A percentile compares a stretch with the other conserved stretches of the same genome.
Conservation (phyloP, 92 coral and sea anemone species). For the Porites divaricata region DNA sequence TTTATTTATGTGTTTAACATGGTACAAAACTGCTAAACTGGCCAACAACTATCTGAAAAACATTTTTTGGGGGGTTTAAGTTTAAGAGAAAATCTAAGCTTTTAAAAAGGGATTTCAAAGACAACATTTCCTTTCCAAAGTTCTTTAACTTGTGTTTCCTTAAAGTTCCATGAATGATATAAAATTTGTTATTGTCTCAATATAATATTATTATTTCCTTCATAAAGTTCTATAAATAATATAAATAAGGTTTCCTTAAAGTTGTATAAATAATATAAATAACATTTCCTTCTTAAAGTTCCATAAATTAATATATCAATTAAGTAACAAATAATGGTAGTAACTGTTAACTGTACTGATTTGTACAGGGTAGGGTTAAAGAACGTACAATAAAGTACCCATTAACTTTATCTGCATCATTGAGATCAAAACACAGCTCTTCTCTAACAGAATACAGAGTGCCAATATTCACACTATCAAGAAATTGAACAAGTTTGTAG, state of each 20-base stretch:
- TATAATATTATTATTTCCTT: too few species aligned
- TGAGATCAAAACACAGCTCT: conserved; percentile 56
- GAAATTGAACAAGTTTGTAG: conserved; percentile 59
- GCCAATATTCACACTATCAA: conserved; percentile 51
- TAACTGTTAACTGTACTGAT: too few species aligned
- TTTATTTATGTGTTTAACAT: conserved; percentile 31
- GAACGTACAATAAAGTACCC: conserved; percentile 50
- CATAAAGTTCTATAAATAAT: too few species aligned
- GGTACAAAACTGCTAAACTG: conserved; percentile 11
- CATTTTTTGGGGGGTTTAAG: too few species aligned
- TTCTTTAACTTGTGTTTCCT: too few species aligned
- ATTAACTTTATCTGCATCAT: conserved; percentile 47
- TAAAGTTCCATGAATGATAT: too few species aligned
- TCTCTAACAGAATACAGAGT: conserved; percentile 52
- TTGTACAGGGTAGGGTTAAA: conserved; percentile 28
- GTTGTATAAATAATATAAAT: too few species aligned
- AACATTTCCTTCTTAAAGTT: too few species aligned
- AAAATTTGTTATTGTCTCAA: too few species aligned
- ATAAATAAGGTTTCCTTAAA: too few species aligned
- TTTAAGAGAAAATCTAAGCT: conserved; percentile 9
- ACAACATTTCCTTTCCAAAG: neutral
- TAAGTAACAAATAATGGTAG: too few species aligned
- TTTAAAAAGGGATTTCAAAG: conserved; percentile 6
- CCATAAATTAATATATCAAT: too few species aligned
- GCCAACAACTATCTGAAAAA: conserved; percentile 16